Evolutionary conservation across 2,797 vertebrate genomes (phyloP).

Genomic region (Echiichthys vipera): DNA sequence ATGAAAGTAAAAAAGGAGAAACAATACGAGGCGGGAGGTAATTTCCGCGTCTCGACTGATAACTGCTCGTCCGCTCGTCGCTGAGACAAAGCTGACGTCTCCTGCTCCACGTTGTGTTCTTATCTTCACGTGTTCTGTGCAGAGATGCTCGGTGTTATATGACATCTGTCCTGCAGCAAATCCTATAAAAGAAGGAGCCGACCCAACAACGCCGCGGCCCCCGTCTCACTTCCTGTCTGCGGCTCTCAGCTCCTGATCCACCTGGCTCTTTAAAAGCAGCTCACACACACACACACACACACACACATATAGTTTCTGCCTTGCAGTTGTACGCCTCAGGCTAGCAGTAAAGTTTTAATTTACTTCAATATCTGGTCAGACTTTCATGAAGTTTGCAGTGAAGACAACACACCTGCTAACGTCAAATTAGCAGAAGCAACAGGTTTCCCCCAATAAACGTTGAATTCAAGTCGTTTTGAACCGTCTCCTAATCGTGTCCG

Average conservation of each 20-base stretch:
- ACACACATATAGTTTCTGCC: too few relatives aligned
- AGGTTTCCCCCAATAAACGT: too few relatives aligned
- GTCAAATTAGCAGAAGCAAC: too few relatives aligned
- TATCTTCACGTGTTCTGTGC: not conserved
- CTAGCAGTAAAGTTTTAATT: too few relatives aligned
- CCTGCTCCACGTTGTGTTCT: not conserved
- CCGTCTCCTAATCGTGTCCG: too few relatives aligned
- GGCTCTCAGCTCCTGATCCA: not conserved
- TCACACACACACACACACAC: not conserved
- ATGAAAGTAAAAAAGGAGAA: not conserved
- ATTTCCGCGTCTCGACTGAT: slow-evolving; percentile 4
- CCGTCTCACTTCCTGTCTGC: not conserved
- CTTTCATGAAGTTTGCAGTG: too few relatives aligned
- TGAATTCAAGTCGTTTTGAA: too few relatives aligned
- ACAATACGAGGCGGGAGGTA: not conserved
- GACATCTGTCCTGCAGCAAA: not conserved
- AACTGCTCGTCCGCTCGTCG: not conserved
- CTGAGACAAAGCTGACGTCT: slow-evolving; percentile 2
- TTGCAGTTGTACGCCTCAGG: too few relatives aligned
- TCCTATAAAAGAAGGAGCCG: not conserved
- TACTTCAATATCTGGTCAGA: too few relatives aligned
- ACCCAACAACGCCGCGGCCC: not conserved
- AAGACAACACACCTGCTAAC: too few relatives aligned
- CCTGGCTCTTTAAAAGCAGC: not conserved
- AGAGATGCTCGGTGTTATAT: not conserved